A percentile compares a stretch with the other conserved stretches of the same genome.
These are phyloP conservation scores for Petrocephalus schoutedeni DNA, from an alignment of 2,797 vertebrate species.

Conservation along the genomic window DNA sequence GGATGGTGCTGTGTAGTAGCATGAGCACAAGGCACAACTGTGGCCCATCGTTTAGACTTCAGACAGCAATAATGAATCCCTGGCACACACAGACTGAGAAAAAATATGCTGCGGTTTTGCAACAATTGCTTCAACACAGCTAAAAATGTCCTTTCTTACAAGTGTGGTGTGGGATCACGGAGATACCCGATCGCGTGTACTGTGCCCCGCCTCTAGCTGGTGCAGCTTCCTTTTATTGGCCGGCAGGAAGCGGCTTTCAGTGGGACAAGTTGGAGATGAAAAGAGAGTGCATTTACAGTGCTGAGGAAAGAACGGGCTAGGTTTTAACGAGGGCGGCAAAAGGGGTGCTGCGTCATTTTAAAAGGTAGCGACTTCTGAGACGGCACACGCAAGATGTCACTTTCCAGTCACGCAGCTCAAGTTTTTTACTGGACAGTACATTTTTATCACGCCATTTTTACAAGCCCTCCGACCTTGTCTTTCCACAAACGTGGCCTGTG, in stretches of 20 bases:
- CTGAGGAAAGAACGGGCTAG: conserved; percentile 29
- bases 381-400: conserved; percentile 18
- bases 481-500: not conserved
- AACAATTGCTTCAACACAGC: conserved; percentile 58
- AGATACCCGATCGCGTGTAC: conserved; percentile 46
- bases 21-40: conserved; percentile 49
- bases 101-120: conserved; percentile 47
- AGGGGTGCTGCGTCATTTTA: conserved; percentile 30
- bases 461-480: not conserved
- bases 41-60: conserved; percentile 62
- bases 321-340: conserved; percentile 43
- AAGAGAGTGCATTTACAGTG: conserved; percentile 28
- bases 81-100: conserved; percentile 34
- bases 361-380: conserved; percentile 13
- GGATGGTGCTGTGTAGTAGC: not conserved
- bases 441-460: not conserved
- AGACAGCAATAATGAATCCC: conserved; percentile 63
- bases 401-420: conserved; percentile 4
- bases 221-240: conserved; percentile 47
- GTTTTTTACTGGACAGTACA: not conserved
- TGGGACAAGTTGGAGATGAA: conserved; percentile 41
- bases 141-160: conserved; percentile 55
- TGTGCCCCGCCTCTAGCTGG: conserved; percentile 45
- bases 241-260: conserved; percentile 44
- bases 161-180: conserved; percentile 57